A percentile compares a stretch with the other conserved stretches of the same genome.
phyloP scores from a whole-genome alignment of 2,888 invertebrate species.

The Cerceris ruficornis region DNA sequence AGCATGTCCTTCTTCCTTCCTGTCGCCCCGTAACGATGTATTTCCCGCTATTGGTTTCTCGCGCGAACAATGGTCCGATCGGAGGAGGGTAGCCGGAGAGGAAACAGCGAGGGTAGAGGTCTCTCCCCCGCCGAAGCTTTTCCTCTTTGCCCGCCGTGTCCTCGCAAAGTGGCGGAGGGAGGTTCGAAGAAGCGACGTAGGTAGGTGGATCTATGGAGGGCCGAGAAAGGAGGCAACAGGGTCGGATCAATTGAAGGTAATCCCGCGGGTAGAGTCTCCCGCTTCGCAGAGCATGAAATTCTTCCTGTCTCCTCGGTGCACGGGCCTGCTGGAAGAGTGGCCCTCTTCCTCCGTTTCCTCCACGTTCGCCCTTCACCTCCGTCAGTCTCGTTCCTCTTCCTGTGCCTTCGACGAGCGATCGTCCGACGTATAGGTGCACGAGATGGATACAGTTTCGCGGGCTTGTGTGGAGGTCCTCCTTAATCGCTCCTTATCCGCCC shows the following conservation, averaged over 20 bases:
- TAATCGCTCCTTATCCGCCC: constrained; percentile 73
- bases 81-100: constrained; percentile 29
- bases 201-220: constrained; percentile 31
- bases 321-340: constrained; percentile 57
- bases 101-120: constrained; percentile 44
- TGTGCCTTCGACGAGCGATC: neutral
- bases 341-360: constrained; percentile 41
- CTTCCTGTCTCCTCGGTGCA: constrained; percentile 74
- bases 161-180: constrained; percentile 34
- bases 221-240: constrained; percentile 67
- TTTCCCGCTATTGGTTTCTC: constrained; percentile 77
- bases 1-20: constrained; percentile 72
- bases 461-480: constrained; percentile 35
- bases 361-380: neutral
- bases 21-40: constrained; percentile 74
- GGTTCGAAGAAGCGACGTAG: constrained; percentile 17
- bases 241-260: constrained; percentile 79
- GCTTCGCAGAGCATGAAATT: constrained; percentile 79
- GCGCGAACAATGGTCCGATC: constrained; percentile 69
- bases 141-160: constrained; percentile 16
- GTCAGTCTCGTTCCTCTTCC: no score
- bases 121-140: constrained; percentile 24
- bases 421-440: constrained; percentile 6
- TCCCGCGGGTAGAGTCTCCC: constrained; percentile 79
- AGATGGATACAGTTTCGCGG: neutral